phyloP scores from a whole-genome alignment of 2,113 vertebrate species.

The Petroica traversi region DNA sequence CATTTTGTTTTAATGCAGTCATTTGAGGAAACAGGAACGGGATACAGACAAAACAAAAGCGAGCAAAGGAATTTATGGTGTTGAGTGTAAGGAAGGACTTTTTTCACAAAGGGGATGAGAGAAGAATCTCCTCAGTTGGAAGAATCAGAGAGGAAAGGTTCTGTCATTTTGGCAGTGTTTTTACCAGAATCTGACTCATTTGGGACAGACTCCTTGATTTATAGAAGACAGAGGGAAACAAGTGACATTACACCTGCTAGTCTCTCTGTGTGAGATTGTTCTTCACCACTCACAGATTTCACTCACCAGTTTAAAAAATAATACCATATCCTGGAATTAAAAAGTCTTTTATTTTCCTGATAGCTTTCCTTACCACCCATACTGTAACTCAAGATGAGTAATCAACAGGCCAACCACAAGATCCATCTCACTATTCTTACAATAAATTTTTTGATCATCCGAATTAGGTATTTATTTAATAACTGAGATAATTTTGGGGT shows the following conservation, averaged over 20 bases:
- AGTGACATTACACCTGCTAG: neutral
- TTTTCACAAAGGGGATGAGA: neutral
- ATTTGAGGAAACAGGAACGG: neutral
- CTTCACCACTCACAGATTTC: neutral
- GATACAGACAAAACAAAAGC: neutral
- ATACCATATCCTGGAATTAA: neutral
- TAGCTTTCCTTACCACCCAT: neutral
- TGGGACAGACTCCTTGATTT: neutral
- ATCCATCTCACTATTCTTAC: neutral
- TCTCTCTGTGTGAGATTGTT: neutral
- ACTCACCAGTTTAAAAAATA: neutral
- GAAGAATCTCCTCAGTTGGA: neutral
- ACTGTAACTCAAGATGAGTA: neutral
- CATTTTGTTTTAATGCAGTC: neutral
- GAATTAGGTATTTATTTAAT: neutral
- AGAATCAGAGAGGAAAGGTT: neutral
- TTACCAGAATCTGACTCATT: neutral
- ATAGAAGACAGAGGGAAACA: neutral
- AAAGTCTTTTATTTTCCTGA: neutral
- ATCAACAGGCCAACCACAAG: neutral
- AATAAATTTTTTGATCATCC: neutral
- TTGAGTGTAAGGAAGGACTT: accelerated
- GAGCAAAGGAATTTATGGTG: neutral
- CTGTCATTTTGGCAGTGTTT: neutral
- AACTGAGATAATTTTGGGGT: too few relatives aligned